phyloP scores from a whole-genome alignment of 2,888 invertebrate genomes.

The Byasa hedistus region DNA sequence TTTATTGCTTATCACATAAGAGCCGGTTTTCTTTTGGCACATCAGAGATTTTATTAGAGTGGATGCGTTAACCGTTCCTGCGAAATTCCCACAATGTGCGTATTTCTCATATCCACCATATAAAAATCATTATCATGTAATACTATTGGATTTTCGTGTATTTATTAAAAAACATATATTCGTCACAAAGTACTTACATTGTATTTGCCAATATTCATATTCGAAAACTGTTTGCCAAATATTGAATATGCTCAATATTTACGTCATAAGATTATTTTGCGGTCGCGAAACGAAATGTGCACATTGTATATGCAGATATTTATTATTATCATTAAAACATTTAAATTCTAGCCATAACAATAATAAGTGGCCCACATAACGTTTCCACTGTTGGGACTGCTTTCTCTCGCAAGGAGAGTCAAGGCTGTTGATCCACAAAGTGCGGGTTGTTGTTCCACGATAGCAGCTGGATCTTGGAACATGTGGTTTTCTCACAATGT shows the following conservation, averaged over 20 bases:
- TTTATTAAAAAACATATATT: constrained; percentile 31
- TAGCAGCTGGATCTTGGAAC: too few relatives aligned
- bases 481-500: too few relatives aligned
- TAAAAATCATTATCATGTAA: constrained; percentile 21
- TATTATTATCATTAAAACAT: constrained; percentile 58
- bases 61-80: constrained; percentile 44
- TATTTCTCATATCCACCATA: constrained; percentile 54
- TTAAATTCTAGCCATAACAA: constrained; percentile 60
- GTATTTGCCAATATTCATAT: constrained; percentile 28
- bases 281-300: constrained; percentile 57
- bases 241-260: constrained; percentile 60
- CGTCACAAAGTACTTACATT: constrained; percentile 62
- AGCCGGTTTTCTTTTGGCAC: constrained; percentile 23
- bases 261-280: constrained; percentile 46
- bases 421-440: too few relatives aligned
- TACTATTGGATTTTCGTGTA: constrained; percentile 26
- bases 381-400: too few relatives aligned
- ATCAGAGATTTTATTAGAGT: constrained; percentile 38
- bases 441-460: too few relatives aligned
- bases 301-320: constrained; percentile 63
- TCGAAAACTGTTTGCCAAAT: constrained; percentile 56
- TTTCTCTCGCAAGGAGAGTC: too few relatives aligned
- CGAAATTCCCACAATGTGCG: constrained; percentile 61
- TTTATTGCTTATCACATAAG: constrained; percentile 19
- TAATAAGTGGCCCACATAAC: too few relatives aligned